These are phyloP conservation scores for Brachionus rotundiformis DNA, from an alignment of 1,140 invertebrate species.

Conservation along the genomic window DNA sequence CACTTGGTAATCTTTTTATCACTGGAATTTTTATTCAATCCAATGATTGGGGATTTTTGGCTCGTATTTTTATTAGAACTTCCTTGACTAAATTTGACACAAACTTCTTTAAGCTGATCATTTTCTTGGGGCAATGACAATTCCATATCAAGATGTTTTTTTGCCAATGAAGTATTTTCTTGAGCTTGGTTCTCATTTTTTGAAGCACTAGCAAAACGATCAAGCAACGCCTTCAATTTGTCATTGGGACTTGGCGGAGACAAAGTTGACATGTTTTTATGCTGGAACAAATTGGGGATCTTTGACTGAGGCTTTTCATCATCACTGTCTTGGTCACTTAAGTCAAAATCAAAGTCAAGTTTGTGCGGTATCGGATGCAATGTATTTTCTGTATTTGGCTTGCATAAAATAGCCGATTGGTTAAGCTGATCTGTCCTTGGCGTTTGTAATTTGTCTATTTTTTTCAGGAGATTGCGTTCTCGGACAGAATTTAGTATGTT, in stretches of 20 bases:
- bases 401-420: conserved; percentile 9
- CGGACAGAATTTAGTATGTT: background rate
- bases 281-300: background rate
- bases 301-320: background rate
- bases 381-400: background rate
- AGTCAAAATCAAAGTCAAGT: background rate
- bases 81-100: background rate
- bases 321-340: background rate
- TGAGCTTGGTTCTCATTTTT: background rate
- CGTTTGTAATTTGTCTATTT: background rate
- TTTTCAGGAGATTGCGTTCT: conserved; percentile 11
- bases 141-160: background rate
- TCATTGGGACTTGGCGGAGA: background rate
- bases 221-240: background rate
- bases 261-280: background rate
- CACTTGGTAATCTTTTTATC: background rate
- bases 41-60: background rate
- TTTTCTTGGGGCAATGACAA: background rate
- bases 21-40: background rate
- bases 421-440: background rate
- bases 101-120: background rate
- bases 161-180: background rate
- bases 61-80: background rate
- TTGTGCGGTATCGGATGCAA: background rate
- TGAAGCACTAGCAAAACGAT: background rate